phyloP scores from a whole-genome alignment of 1,140 invertebrate genomes.

The Ceratosolen solmsi region DNA sequence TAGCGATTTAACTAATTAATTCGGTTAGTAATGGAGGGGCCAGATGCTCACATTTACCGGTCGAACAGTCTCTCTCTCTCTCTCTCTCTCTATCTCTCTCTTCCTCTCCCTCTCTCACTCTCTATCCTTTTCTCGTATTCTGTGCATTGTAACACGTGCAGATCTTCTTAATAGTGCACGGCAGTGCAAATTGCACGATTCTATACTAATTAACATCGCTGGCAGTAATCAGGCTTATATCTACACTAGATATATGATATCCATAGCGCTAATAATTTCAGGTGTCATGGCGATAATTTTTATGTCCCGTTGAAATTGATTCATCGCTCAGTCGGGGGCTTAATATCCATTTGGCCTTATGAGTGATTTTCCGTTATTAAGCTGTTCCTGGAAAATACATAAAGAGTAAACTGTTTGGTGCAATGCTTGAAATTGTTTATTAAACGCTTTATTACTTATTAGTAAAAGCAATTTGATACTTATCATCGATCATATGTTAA shows the following conservation, averaged over 20 bases:
- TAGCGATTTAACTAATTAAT: conserved; percentile 73
- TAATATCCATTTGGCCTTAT: neutral
- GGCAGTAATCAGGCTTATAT: conserved; percentile 16
- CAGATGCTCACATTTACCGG: conserved; percentile 51
- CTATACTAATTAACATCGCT: conserved; percentile 39
- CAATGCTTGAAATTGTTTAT: neutral
- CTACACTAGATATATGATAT: neutral
- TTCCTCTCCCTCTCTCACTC: neutral
- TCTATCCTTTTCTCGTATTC: neutral
- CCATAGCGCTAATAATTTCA: neutral
- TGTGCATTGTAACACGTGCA: neutral
- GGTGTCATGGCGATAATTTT: neutral
- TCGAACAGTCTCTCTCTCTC: conserved; percentile 33
- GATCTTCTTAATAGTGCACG: neutral
- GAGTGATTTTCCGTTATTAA: neutral
- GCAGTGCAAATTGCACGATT: conserved; percentile 36
- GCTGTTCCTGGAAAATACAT: neutral
- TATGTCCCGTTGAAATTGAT: conserved; percentile 12
- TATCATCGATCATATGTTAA: neutral
- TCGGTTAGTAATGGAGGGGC: conserved; percentile 70
- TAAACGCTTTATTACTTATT: neutral
- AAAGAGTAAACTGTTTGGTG: too few species aligned
- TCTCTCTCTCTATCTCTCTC: neutral
- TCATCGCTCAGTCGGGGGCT: neutral
- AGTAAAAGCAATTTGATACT: neutral